phyloP scores from a whole-genome alignment of 2,888 invertebrate genomes.

The Tipula confusa region DNA sequence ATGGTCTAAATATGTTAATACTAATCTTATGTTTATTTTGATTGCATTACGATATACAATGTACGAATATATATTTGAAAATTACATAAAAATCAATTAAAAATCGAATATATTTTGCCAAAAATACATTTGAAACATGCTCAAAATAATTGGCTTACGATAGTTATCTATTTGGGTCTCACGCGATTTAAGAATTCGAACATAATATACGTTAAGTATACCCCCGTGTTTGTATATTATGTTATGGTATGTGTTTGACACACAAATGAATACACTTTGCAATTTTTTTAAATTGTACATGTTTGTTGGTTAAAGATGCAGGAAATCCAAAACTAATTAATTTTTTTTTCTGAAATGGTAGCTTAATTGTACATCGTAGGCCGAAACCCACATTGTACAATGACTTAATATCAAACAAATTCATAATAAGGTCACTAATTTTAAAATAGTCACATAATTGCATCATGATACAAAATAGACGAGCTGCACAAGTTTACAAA shows the following conservation, averaged over 20 bases:
- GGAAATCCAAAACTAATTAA: neutral
- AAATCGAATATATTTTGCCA: neutral
- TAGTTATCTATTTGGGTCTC: constrained; percentile 20
- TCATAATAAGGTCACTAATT: too few relatives aligned
- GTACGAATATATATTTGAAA: neutral
- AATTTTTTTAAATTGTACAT: neutral
- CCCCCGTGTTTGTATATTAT: too few relatives aligned
- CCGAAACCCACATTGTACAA: too few relatives aligned
- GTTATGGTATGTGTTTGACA: neutral
- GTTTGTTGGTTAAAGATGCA: neutral
- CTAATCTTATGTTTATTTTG: neutral
- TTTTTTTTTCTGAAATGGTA: too few relatives aligned
- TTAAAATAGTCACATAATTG: too few relatives aligned
- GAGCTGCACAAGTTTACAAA: too few relatives aligned
- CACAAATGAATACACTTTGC: neutral
- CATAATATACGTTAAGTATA: too few relatives aligned
- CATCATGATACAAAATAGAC: too few relatives aligned
- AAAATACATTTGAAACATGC: neutral
- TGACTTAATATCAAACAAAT: too few relatives aligned
- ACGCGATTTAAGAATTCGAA: neutral
- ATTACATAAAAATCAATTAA: constrained; percentile 21
- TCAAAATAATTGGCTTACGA: neutral
- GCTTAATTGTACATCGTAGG: too few relatives aligned
- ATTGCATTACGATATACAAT: neutral
- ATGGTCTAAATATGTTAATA: neutral